A percentile compares a stretch with the other conserved stretches of the same genome.
These are phyloP conservation scores for Zaprionus obscuricornis DNA, from an alignment of 2,888 invertebrate genomes.

Conservation along the genomic window DNA sequence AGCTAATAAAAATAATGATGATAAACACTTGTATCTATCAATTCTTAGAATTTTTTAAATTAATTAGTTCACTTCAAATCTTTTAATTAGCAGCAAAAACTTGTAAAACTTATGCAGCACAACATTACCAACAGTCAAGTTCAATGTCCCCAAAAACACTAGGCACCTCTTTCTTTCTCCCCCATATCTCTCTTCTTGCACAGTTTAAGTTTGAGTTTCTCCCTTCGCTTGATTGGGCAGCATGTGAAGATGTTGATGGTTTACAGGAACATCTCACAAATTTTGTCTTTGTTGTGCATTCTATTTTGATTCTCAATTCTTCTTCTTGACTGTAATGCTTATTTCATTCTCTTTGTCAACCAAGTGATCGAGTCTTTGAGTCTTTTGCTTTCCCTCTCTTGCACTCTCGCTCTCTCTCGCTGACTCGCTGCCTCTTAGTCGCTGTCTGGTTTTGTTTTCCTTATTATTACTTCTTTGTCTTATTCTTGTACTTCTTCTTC, in stretches of 20 bases:
- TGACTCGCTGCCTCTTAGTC: constrained; percentile 36
- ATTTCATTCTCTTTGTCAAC: constrained; percentile 4
- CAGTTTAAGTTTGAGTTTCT: constrained; percentile 1
- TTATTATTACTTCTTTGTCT: constrained; percentile 24
- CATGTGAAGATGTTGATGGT: too few species aligned
- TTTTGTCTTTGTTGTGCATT: constrained; percentile 23
- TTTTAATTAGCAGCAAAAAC: too few species aligned
- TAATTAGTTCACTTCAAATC: too few species aligned
- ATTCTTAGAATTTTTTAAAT: constrained; percentile 25
- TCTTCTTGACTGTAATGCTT: constrained; percentile 19
- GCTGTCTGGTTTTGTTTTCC: constrained; percentile 35
- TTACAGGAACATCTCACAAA: too few species aligned
- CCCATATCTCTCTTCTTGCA: not conserved
- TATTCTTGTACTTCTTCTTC: constrained; percentile 18
- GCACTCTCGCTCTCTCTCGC: constrained; percentile 3
- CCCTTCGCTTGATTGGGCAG: not conserved
- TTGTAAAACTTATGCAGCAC: too few species aligned
- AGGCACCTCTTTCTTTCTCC: too few species aligned
- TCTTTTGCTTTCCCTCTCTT: constrained; percentile 8
- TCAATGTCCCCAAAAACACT: constrained; percentile 28
- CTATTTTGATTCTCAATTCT: constrained; percentile 59
- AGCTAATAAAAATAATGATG: constrained; percentile 6
- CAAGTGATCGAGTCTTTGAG: constrained; percentile 6
- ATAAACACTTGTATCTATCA: constrained; percentile 21
- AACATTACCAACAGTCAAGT: constrained; percentile 26